Evolutionary conservation across 2,113 vertebrate species (phyloP), one percentile per base, ranked within the genome.

Genomic region (Ranitomeya variabilis): DNA sequence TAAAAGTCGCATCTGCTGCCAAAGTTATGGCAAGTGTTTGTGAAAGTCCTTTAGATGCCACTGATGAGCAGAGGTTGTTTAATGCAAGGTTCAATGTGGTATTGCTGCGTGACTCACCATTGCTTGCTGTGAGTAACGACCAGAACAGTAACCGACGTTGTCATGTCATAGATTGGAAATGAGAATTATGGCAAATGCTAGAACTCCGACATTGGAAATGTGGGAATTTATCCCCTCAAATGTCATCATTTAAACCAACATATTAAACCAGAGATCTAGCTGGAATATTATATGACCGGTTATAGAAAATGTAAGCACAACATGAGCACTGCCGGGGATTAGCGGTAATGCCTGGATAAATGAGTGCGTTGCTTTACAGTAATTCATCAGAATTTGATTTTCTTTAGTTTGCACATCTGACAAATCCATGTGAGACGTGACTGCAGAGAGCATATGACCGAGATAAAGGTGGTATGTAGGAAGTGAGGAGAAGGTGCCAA

Each of bases 1-100:
- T 59, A 57, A 11, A 80, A n/a, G 51, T 87, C 51, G 59, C 60
- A 87, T 80, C 51, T 80, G 78, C 60, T 71, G 78, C 78, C 76
- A 80, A 77, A 87, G 51, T 71, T 26, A 87, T 71, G n/a, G 74
- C 62, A 54, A 26, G 62, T 80, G 86, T 81, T 69, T 60, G n/a
- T 45, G 26, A 80, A 71, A 69, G 80, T 12, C 78, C 57, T 26
- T 51, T 60, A 67, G 77, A 80, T 57, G 57, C 26, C 12, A 69
- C 59, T 69, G 37, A n/a, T 79, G 21, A 66, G 60, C 77, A 55
- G 26, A 79, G 74, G 55, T 80, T 66, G 85, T 64, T 83, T 79
- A 67, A 64, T 62, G 16, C 51, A 80, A 67, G 66, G 59, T 54
- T 23, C 31, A 57, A 21, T 80, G 60, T 37, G 52, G 12, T 67